These are phyloP conservation scores for Micromys minutus DNA, from an alignment of 2,113 vertebrate species.

Conservation along the genomic window DNA sequence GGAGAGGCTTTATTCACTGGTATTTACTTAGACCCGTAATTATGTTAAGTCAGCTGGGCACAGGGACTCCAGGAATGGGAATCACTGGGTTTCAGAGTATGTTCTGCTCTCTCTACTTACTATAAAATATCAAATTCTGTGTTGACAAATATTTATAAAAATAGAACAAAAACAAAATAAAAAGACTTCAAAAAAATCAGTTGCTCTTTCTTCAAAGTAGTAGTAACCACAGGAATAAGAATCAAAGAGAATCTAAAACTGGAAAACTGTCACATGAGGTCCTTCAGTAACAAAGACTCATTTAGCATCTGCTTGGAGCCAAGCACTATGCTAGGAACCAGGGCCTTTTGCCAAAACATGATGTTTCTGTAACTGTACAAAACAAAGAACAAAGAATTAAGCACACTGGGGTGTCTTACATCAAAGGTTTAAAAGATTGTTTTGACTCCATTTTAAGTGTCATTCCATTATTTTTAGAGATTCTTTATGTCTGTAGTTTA, in stretches of 20 bases:
- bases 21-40: background rate
- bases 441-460: constrained; percentile 17
- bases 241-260: background rate
- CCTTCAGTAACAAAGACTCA: background rate
- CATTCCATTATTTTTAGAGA: background rate
- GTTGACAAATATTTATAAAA: constrained; percentile 40
- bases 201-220: background rate
- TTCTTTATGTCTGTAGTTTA: constrained; percentile 25
- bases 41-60: background rate
- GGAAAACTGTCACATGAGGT: background rate
- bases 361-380: background rate
- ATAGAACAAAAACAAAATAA: background rate
- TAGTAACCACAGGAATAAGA: background rate
- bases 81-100: background rate
- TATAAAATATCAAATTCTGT: constrained; percentile 28
- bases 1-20: background rate
- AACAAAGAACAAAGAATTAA: constrained; percentile 30
- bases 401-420: constrained; percentile 9
- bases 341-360: background rate
- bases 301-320: background rate
- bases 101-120: constrained; percentile 35
- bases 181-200: background rate
- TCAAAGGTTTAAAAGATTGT: constrained; percentile 18
- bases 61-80: background rate
- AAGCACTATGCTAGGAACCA: background rate